Evolutionary conservation across 2,888 invertebrate genomes (phyloP).

Genomic region (Seira musarum): DNA sequence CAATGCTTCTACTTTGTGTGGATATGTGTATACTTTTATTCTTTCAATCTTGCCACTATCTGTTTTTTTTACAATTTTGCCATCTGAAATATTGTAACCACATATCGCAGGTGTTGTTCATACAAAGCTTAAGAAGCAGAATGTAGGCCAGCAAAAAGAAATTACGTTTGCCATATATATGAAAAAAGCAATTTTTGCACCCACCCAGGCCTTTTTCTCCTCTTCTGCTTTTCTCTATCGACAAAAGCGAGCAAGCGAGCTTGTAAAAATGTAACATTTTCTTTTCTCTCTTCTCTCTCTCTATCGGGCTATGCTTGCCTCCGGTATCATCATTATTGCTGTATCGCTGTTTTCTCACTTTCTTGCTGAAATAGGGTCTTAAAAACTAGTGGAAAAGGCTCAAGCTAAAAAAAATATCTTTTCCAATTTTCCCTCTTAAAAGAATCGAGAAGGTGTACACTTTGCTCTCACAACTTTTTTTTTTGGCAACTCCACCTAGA

Average conservation of each 20-base stretch:
- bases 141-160: constrained; percentile 14
- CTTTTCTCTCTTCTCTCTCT: not conserved
- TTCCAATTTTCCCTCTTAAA: constrained; percentile 17
- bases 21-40: not conserved
- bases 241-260: not conserved
- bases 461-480: constrained; percentile 10
- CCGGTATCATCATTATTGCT: constrained; percentile 9
- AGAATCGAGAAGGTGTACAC: constrained; percentile 18
- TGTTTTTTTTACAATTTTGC: constrained; percentile 11
- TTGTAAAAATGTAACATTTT: constrained; percentile 5
- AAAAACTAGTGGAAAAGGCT: constrained; percentile 28
- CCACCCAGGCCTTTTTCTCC: not conserved
- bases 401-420: constrained; percentile 6
- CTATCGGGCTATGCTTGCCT: constrained; percentile 4
- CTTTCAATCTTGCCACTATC: not conserved
- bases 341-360: constrained; percentile 20
- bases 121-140: constrained; percentile 1
- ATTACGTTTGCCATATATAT: constrained; percentile 17
- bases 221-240: constrained; percentile 2
- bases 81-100: not conserved
- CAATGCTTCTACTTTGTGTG: no score
- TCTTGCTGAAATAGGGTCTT: constrained; percentile 17
- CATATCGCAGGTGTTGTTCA: constrained; percentile 14
- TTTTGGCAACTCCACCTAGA: constrained; percentile 21
- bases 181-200: constrained; percentile 15